These are phyloP conservation scores for Aplysia californica DNA, from an alignment of 1,140 invertebrate genomes.

Conservation along the genomic window DNA sequence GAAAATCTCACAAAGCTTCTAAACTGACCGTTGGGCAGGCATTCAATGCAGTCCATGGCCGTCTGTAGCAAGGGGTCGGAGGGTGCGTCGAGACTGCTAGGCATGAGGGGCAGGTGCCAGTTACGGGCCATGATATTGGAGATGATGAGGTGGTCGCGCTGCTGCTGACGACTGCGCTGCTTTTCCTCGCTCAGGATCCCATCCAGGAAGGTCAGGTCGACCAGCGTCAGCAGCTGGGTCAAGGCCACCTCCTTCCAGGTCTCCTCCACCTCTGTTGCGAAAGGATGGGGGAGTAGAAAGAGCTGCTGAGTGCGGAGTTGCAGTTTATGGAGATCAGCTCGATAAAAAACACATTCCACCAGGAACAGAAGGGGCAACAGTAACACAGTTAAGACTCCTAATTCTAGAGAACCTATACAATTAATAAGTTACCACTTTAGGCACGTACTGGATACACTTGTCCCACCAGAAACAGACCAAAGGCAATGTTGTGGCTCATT, in stretches of 20 bases:
- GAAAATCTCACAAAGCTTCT: too few relatives aligned
- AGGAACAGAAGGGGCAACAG: too few relatives aligned
- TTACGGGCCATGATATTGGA: conserved; percentile 48
- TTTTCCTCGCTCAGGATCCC: conserved; percentile 51
- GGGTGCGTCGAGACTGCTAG: conserved; percentile 14
- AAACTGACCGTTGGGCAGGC: conserved; percentile 46
- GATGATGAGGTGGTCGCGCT: conserved; percentile 49
- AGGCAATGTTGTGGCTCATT: too few relatives aligned
- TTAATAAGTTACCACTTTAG: too few relatives aligned
- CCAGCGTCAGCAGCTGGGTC: conserved; percentile 55
- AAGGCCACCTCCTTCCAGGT: conserved; percentile 59
- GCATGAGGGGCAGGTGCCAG: conserved; percentile 40
- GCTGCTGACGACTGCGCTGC: conserved; percentile 38
- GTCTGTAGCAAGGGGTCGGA: conserved; percentile 49
- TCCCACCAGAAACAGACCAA: too few relatives aligned
- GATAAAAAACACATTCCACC: too few relatives aligned
- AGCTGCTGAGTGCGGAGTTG: too few relatives aligned
- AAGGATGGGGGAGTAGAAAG: too few relatives aligned
- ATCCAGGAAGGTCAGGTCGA: conserved; percentile 62
- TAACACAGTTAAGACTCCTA: too few relatives aligned
- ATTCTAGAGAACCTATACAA: too few relatives aligned
- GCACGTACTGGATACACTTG: too few relatives aligned
- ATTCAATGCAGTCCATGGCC: conserved; percentile 54
- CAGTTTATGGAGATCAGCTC: too few relatives aligned
- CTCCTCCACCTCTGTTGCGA: conserved; percentile 53